phyloP scores from a whole-genome alignment of 2,113 vertebrate species.

The Microcebus tavaratra region DNA sequence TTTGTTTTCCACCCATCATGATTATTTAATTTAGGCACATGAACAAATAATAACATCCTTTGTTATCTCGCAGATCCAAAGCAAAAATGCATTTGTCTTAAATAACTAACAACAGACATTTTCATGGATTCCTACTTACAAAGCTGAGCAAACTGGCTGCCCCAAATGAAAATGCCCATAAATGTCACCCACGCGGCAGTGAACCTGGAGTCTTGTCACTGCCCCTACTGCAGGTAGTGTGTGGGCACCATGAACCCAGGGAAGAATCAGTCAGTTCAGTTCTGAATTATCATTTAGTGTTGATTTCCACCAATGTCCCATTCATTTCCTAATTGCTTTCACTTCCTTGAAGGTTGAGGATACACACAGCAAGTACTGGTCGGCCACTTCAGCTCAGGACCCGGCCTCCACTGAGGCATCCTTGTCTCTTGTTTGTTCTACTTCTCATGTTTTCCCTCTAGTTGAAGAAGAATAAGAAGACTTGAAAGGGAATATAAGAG shows the following conservation, averaged over 20 bases:
- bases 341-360: background rate
- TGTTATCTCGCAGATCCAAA: background rate
- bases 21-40: background rate
- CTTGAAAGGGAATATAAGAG: background rate
- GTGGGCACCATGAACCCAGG: too few species aligned
- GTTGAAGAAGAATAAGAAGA: background rate
- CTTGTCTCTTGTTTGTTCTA: background rate
- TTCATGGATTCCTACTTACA: background rate
- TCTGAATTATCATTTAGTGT: background rate
- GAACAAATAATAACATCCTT: background rate
- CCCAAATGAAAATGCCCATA: background rate
- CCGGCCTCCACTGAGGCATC: background rate
- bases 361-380: background rate
- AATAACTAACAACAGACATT: background rate
- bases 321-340: background rate
- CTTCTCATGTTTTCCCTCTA: background rate
- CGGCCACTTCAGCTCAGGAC: background rate
- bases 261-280: background rate
- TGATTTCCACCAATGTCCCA: background rate
- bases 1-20: background rate
- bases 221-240: rapidly evolving
- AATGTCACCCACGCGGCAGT: rapidly evolving
- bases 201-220: background rate
- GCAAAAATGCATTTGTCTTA: background rate
- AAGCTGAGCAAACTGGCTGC: background rate